Conservation (phyloP, 1,140 invertebrate genomes). For the Oryctes rhinoceros region DNA sequence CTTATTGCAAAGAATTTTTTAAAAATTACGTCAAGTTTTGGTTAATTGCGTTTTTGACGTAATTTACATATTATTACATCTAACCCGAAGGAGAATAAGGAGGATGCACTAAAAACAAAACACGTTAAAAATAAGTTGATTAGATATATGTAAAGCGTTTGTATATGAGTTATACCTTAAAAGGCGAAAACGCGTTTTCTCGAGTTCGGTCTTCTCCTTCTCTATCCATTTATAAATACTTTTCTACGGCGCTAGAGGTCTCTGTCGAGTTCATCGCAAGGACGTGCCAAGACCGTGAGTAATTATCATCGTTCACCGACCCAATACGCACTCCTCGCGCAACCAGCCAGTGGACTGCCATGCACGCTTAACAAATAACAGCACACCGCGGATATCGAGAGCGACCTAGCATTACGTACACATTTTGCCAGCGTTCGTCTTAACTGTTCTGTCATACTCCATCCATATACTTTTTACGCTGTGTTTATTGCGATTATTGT, state of each 20-base stretch:
- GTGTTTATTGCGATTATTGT: background rate
- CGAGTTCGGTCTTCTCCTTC: background rate
- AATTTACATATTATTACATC: too few species aligned
- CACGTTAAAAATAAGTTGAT: background rate
- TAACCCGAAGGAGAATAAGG: too few species aligned
- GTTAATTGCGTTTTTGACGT: too few species aligned
- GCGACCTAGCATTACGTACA: background rate
- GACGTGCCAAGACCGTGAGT: constrained; percentile 34
- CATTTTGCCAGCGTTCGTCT: background rate
- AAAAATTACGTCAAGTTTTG: too few species aligned
- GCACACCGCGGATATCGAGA: background rate
- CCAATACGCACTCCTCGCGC: background rate
- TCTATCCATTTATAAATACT: background rate
- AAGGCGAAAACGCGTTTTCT: constrained; percentile 24
- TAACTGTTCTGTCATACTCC: background rate
- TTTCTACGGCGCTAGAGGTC: background rate
- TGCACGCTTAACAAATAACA: background rate
- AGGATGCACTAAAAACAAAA: background rate
- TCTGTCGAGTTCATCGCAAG: constrained; percentile 33
- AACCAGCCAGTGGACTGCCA: constrained; percentile 16
- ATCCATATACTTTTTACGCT: background rate
- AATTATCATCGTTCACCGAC: constrained; percentile 35
- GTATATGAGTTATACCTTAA: background rate
- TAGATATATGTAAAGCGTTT: constrained; percentile 1
- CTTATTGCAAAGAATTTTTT: too few species aligned